Percentiles rank a stretch among this genome's conserved stretches.
Conservation (phyloP, 2,888 invertebrate species). For the Drosophila planitibia region DNA sequence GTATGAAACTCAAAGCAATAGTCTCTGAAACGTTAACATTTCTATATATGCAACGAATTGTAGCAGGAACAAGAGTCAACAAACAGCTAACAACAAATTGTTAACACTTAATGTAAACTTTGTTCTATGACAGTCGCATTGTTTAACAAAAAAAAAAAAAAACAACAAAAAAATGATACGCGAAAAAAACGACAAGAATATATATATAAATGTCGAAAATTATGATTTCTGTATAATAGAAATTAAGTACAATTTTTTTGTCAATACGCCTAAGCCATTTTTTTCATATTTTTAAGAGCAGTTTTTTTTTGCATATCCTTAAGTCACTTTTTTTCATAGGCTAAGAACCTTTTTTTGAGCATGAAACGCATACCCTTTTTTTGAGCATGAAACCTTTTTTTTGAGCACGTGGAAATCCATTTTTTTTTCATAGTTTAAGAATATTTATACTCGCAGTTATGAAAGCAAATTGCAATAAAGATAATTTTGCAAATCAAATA, state of each 20-base stretch:
- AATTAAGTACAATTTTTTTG: slow-evolving; percentile 27
- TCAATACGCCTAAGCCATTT: slow-evolving; percentile 41
- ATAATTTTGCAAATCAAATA: slow-evolving; percentile 11
- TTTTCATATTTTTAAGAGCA: slow-evolving; percentile 20
- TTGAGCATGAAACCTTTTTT: slow-evolving; percentile 62
- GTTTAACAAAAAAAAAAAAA: slow-evolving; percentile 30
- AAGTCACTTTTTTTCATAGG: slow-evolving; percentile 50
- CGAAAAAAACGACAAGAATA: background rate
- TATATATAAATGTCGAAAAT: slow-evolving; percentile 2
- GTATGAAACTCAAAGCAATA: slow-evolving; percentile 4
- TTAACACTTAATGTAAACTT: slow-evolving; percentile 12
- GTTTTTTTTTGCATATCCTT: slow-evolving; percentile 39
- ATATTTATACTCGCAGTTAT: slow-evolving; percentile 24
- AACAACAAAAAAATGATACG: too few species aligned
- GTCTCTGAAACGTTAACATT: background rate
- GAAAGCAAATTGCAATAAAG: slow-evolving; percentile 32
- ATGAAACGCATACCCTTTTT: slow-evolving; percentile 61
- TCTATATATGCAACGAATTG: slow-evolving; percentile 8
- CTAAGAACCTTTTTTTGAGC: slow-evolving; percentile 60
- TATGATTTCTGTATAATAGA: slow-evolving; percentile 16
- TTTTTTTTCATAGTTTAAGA: slow-evolving; percentile 34
- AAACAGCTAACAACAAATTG: background rate
- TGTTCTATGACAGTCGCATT: slow-evolving; percentile 31
- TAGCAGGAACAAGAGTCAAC: slow-evolving; percentile 4
- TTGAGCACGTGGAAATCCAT: slow-evolving; percentile 48